These are phyloP conservation scores for Nomia melanderi DNA, from an alignment of 1,140 invertebrate genomes.

Conservation along the genomic window DNA sequence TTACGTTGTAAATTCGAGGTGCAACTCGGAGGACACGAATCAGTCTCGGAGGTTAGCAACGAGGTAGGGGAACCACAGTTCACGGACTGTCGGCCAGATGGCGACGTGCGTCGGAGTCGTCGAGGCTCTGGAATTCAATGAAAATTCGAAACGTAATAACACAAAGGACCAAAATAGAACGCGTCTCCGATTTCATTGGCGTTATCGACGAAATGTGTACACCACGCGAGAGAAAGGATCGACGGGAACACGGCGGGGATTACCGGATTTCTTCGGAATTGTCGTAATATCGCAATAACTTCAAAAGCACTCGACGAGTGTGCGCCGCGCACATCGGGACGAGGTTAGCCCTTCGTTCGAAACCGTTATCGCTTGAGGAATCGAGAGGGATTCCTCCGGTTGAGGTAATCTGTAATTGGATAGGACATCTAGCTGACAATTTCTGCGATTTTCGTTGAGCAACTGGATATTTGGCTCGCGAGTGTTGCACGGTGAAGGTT, in stretches of 20 bases:
- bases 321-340: constrained; percentile 6
- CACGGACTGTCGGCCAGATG: background rate
- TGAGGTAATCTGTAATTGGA: background rate
- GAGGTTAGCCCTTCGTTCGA: background rate
- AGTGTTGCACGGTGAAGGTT: background rate
- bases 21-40: background rate
- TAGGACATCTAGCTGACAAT: background rate
- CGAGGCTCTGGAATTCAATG: too few species aligned
- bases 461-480: background rate
- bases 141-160: constrained; percentile 12
- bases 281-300: constrained; percentile 50
- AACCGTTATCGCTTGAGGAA: background rate
- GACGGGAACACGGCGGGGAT: background rate
- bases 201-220: background rate
- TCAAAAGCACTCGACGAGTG: constrained; percentile 27
- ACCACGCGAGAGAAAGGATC: background rate
- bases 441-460: background rate
- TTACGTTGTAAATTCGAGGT: background rate
- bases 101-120: too few species aligned
- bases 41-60: background rate
- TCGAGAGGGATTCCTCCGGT: constrained; percentile 5
- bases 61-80: background rate
- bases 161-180: constrained; percentile 32
- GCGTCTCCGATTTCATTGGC: background rate
- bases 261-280: background rate